Conservation (phyloP, 2,888 invertebrate genomes). For the Psylliodes chrysocephalus region DNA sequence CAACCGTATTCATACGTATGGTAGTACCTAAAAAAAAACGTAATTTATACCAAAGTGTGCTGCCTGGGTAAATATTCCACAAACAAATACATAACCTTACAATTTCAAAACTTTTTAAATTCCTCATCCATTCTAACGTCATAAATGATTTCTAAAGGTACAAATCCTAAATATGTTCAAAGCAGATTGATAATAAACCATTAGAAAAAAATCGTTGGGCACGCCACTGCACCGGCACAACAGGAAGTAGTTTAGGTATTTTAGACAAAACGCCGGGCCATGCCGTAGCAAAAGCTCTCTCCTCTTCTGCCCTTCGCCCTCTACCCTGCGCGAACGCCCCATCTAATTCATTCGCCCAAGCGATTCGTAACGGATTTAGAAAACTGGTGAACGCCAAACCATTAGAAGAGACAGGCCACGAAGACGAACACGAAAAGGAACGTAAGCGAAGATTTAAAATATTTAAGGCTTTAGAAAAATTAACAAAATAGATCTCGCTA, state of each 20-base stretch:
- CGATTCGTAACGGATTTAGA: constrained; percentile 46
- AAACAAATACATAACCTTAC: too few species aligned
- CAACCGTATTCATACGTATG: too few species aligned
- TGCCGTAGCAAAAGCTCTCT: constrained; percentile 29
- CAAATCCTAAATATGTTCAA: too few species aligned
- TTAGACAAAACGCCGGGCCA: constrained; percentile 46
- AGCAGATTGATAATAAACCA: background rate
- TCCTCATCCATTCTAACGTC: too few species aligned
- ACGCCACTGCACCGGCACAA: constrained; percentile 40
- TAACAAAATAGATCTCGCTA: too few species aligned
- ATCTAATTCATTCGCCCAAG: constrained; percentile 44
- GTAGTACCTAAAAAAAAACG: too few species aligned
- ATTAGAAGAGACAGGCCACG: constrained; percentile 30
- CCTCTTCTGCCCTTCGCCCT: constrained; percentile 23
- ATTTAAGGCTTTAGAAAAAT: too few species aligned
- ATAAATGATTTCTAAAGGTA: too few species aligned
- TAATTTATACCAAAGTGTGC: too few species aligned
- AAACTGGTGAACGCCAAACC: constrained; percentile 37
- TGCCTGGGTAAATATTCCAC: too few species aligned
- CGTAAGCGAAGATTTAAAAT: too few species aligned
- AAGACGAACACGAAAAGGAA: constrained; percentile 3
- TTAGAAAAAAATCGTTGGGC: constrained; percentile 19
- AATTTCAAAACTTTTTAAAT: too few species aligned
- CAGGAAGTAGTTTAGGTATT: constrained; percentile 47
- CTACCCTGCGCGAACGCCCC: constrained; percentile 31